Conservation (phyloP, 2,888 invertebrate genomes). For the Cylindroiulus punctatus region DNA sequence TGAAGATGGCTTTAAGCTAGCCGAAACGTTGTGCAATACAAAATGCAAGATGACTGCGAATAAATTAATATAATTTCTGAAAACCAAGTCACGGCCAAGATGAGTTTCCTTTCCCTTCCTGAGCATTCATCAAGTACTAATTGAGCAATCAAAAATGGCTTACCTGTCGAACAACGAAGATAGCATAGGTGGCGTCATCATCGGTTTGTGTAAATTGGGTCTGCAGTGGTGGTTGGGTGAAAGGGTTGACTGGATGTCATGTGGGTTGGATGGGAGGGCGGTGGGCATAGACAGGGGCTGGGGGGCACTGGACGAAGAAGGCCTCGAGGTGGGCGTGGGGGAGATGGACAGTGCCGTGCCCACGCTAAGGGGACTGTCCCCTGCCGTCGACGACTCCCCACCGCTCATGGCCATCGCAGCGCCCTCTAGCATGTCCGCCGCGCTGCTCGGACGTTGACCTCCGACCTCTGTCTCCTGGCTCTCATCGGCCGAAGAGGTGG, state of each 20-base stretch:
- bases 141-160: neutral
- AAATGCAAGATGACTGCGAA: too few species aligned
- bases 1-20: too few species aligned
- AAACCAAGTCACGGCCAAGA: too few species aligned
- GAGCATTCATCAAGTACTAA: too few species aligned
- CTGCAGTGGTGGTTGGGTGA: constrained; percentile 17
- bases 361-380: constrained; percentile 46
- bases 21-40: too few species aligned
- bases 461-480: neutral
- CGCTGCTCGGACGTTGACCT: neutral
- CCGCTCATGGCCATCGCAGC: neutral
- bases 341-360: constrained; percentile 51
- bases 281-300: neutral
- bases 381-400: neutral
- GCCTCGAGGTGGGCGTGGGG: constrained; percentile 45
- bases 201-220: constrained; percentile 46
- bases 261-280: constrained; percentile 20
- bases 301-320: constrained; percentile 36
- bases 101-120: too few species aligned
- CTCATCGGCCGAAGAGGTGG: constrained; percentile 33
- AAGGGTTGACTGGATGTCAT: neutral
- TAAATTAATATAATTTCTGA: too few species aligned
- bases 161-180: constrained; percentile 55
- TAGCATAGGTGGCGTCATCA: constrained; percentile 53
- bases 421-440: neutral